Base-by-base conservation (phyloP, 2,797 vertebrate species). In the Coccyzus lansbergi region DNA sequence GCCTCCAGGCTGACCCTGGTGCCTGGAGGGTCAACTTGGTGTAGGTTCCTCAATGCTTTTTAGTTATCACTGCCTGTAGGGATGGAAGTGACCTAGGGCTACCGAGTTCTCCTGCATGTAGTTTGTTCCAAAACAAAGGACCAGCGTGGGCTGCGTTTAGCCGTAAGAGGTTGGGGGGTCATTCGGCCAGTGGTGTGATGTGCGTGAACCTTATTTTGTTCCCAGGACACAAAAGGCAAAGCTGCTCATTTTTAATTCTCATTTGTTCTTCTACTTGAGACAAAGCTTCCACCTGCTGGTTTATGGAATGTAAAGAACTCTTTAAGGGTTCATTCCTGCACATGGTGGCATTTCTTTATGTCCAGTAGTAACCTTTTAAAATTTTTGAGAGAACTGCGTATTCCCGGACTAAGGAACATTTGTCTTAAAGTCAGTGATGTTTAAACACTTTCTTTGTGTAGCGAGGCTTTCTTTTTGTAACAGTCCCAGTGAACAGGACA, bases 171-270 rank as follows among this genome's bases (percentile, higher is more conserved):
- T 2, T 2, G 12, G 28, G 64, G 71, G 64, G 24, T 38, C 5
- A 2, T 63, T 48, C 67, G 74, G 53, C 26, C 58, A 12, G 0
- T 9, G 42, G 10, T 31, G 4, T 34, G 65, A 69, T 31, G 44
- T 49, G 17, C 80, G 38, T 0, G 0, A 49, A 64, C 53, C 15
- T 70, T 3, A 0, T 22, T 69, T 68, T 29, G 65, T 65, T 55
- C 51, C 52, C 15, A 38, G 74, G 59, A 46, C 48, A 38, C 34
- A 76, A 46, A 91, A 56, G 55, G 69, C 65, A 72, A 40, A 79
- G 51, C 51, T 91, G 62, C 24, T 81, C 16, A 72, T 80, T 67
- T 52, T 9, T 75, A 85, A 34, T 69, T 88, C 69, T 49, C 4
- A 2, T 15, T 58, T 52, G 17, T 22, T 42, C 31, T 71, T 26